A percentile compares a stretch with the other conserved stretches of the same genome.
Evolutionary conservation across 2,888 invertebrate genomes (phyloP).

Genomic region (Sphaerophoria taeniata): DNA sequence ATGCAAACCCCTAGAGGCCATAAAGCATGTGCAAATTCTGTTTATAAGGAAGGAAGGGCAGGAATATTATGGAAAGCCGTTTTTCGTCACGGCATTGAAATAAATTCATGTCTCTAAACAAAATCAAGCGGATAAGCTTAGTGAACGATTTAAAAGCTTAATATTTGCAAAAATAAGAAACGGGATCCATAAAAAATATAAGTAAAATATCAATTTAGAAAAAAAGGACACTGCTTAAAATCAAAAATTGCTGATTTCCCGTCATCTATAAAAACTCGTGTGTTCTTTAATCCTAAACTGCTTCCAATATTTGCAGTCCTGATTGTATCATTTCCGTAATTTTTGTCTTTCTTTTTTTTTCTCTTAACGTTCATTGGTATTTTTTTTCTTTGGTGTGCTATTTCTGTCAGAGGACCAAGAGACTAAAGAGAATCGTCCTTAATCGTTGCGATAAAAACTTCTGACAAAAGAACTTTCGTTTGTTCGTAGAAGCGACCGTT

Average conservation of each 20-base stretch:
- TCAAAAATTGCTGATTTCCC: background rate
- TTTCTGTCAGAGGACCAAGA: conserved; percentile 48
- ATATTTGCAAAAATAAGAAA: no score
- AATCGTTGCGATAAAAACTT: conserved; percentile 63
- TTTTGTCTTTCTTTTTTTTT: background rate
- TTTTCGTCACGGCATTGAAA: no score
- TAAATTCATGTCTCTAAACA: no score
- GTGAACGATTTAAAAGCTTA: no score
- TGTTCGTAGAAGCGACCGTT: conserved; percentile 16
- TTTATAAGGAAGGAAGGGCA: no score
- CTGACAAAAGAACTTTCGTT: conserved; percentile 48
- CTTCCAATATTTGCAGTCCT: background rate
- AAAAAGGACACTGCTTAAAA: no score
- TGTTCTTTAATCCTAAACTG: background rate
- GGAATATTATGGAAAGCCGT: no score
- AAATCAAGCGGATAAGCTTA: no score
- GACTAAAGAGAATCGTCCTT: conserved; percentile 60
- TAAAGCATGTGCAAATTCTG: no score
- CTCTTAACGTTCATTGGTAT: background rate
- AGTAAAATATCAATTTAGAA: no score
- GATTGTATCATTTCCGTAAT: conserved; percentile 19
- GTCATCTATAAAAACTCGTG: background rate
- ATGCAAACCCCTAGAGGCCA: no score
- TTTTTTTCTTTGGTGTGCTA: conserved; percentile 26
- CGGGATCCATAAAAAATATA: no score